Evolutionary conservation across 2,797 vertebrate genomes (phyloP), one percentile per base, ranked within the genome.

Genomic region (Scolopax bukidnonensis): DNA sequence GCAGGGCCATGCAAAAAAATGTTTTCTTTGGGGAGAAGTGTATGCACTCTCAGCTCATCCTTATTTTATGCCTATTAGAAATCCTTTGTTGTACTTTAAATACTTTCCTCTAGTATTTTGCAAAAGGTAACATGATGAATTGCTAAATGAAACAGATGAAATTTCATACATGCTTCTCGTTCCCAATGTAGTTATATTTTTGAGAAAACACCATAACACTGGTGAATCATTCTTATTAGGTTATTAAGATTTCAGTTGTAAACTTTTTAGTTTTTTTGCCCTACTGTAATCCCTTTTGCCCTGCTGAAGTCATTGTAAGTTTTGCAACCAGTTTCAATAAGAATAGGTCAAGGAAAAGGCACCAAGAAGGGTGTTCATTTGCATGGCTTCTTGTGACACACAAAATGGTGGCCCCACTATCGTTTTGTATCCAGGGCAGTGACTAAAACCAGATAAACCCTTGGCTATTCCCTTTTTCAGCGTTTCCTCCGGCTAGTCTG

Each of bases 321-420:
- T 83, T 82, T 79, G 38, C 48, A 56, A 15, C n/a, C 0, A 0
- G 38, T 77, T 84, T 81, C 45, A 20, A 0, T 67, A 63, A 73
- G 50, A 54, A 24, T 2, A 57, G 27, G 27, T 77, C 30, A 23
- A 48, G 51, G 43, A 82, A 84, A 24, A 61, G 38, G 16, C 70
- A 69, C 16, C 11, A 40, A 78, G 57, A 54, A 4, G 0, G 0
- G 25, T 3, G 1, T 10, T 45, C 9, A 6, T 95, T 87, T 80
- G 19, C 16, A 3, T 20, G 54, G 48, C 23, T 82, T 2, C 48
- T 76, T 69, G 15, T 7, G 5, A 47, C 23, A 24, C 38, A 3
- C 3, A 2, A 43, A 87, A 57, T 74, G 56, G 83, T 87, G 53
- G 45, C 70, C 56, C 8, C 68, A 13, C 41, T 51, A 38, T 14